phyloP scores from a whole-genome alignment of 2,797 vertebrate species.

The Microctenopoma stevenorrisi region DNA sequence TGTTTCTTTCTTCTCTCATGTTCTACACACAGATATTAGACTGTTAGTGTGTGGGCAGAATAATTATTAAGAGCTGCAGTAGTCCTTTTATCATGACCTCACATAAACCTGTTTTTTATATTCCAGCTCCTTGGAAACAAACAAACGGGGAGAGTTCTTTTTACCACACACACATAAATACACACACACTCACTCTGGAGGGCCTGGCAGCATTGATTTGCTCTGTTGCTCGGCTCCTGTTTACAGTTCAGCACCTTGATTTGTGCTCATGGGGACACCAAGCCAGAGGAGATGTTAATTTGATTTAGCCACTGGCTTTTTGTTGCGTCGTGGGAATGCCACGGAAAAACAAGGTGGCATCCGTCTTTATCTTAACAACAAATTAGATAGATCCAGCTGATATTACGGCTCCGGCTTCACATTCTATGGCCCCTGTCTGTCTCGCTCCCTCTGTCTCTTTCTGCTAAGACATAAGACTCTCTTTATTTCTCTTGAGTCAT shows the following conservation, averaged over 20 bases:
- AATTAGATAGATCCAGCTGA: slow-evolving; percentile 53
- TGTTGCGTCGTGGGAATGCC: slow-evolving; percentile 26
- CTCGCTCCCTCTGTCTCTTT: slow-evolving; percentile 6
- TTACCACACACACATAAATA: background rate
- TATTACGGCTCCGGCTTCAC: slow-evolving; percentile 30
- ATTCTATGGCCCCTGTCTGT: background rate
- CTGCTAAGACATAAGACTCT: slow-evolving; percentile 12
- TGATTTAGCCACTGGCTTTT: slow-evolving; percentile 57
- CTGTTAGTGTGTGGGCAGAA: slow-evolving; percentile 2
- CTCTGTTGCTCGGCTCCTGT: slow-evolving; percentile 59
- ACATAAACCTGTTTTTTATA: slow-evolving; percentile 29
- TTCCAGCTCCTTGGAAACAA: slow-evolving; percentile 33
- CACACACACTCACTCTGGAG: slow-evolving; percentile 2
- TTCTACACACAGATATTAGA: background rate
- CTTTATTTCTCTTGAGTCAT: slow-evolving; percentile 40
- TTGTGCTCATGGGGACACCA: slow-evolving; percentile 54
- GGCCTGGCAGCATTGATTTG: slow-evolving; percentile 54
- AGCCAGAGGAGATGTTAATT: slow-evolving; percentile 65
- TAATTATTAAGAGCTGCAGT: slow-evolving; percentile 7
- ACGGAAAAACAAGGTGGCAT: slow-evolving; percentile 25
- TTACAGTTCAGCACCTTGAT: slow-evolving; percentile 64
- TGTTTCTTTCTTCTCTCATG: background rate
- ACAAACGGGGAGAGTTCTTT: slow-evolving; percentile 13
- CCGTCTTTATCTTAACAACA: slow-evolving; percentile 49
- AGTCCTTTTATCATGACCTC: slow-evolving; percentile 20